A percentile compares a stretch with the other conserved stretches of the same genome.
Evolutionary conservation across 1,140 invertebrate species (phyloP).

Genomic region (Caenorhabditis remanei): DNA sequence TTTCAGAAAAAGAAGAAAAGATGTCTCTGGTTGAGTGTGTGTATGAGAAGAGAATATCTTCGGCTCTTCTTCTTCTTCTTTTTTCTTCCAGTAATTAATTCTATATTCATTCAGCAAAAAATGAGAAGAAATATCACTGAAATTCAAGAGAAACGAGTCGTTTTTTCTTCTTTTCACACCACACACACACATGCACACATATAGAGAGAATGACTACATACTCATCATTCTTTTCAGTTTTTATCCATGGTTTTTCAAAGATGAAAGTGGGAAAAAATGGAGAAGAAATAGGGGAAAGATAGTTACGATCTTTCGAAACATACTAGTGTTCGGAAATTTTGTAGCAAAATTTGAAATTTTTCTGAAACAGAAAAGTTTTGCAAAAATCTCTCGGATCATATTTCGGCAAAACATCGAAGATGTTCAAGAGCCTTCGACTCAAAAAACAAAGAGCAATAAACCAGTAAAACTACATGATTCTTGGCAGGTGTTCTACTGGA

Average conservation of each 20-base stretch:
- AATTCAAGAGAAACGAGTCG: neutral
- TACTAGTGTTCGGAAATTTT: no score
- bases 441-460: neutral
- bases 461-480: conserved; percentile 18
- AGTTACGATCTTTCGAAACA: no score
- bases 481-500: conserved; percentile 15
- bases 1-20: conserved; percentile 3
- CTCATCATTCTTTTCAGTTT: neutral
- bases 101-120: conserved; percentile 50
- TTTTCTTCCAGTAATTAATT: conserved; percentile 43
- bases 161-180: conserved; percentile 39
- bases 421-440: neutral
- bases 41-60: conserved; percentile 7
- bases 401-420: neutral
- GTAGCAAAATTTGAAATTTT: no score
- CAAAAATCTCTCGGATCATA: no score
- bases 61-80: neutral
- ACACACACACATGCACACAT: conserved; percentile 15
- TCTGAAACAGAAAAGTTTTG: no score
- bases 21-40: neutral
- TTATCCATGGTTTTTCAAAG: neutral
- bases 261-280: no score
- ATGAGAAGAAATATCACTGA: conserved; percentile 27
- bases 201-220: neutral
- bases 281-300: no score